These are phyloP conservation scores for Xiphias gladius DNA, from an alignment of 2,113 vertebrate genomes.

Conservation along the genomic window DNA sequence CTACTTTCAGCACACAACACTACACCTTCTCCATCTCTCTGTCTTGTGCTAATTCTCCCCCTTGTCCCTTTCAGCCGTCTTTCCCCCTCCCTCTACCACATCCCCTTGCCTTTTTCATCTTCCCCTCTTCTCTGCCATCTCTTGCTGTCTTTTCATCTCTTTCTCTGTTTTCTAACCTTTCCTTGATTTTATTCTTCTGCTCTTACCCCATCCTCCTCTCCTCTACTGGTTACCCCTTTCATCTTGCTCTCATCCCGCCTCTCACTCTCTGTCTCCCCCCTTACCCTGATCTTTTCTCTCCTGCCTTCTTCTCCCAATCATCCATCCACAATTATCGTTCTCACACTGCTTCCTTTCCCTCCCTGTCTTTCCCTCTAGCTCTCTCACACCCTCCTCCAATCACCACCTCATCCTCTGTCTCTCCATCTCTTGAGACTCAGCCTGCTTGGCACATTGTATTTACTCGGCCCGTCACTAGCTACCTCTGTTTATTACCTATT, in stretches of 20 bases:
- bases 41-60: neutral
- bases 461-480: constrained; percentile 51
- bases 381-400: constrained; percentile 9
- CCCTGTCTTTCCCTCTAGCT: neutral
- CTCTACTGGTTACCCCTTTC: constrained; percentile 8
- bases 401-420: constrained; percentile 26
- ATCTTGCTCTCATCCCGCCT: constrained; percentile 7
- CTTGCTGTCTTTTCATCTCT: neutral
- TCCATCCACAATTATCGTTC: constrained; percentile 20
- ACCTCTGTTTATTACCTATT: constrained; percentile 67
- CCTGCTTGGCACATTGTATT: constrained; percentile 59
- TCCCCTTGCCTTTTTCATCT: neutral
- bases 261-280: neutral
- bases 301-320: constrained; percentile 31
- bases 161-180: neutral
- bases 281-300: neutral
- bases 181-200: neutral
- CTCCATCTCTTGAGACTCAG: constrained; percentile 42
- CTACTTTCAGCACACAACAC: neutral
- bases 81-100: neutral
- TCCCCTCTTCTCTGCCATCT: neutral
- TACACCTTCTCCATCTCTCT: neutral
- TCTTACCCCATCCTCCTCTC: neutral
- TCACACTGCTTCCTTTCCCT: neutral
- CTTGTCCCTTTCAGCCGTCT: neutral